Evolutionary conservation across 2,797 vertebrate genomes (phyloP).

Genomic region (Micrastur ruficollis): DNA sequence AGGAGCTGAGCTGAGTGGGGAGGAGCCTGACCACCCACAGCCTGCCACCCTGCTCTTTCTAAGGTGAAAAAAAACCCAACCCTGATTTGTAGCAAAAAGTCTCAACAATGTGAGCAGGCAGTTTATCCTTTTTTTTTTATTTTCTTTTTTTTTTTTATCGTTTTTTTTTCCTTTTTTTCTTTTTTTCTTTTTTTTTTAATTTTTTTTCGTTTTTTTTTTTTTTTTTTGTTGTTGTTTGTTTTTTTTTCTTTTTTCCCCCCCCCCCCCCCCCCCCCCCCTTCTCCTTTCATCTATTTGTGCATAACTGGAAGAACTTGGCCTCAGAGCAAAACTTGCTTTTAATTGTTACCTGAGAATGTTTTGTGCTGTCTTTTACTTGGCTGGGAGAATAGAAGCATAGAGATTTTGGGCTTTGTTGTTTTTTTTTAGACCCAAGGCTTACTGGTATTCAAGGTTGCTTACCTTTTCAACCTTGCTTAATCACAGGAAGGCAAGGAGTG

Average conservation of each 20-base stretch:
- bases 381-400: background rate
- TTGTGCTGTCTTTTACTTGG: background rate
- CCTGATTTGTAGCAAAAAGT: background rate
- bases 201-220: no score
- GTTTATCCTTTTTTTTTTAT: background rate
- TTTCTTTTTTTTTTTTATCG: background rate
- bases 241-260: background rate
- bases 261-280: no score
- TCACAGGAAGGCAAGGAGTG: background rate
- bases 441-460: background rate
- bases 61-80: background rate
- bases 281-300: background rate
- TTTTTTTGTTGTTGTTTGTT: background rate
- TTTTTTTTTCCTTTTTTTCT: background rate
- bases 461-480: background rate
- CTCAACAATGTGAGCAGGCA: background rate
- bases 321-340: background rate
- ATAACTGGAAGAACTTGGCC: background rate
- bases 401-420: background rate
- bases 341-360: background rate
- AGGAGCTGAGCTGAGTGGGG: fast-evolving
- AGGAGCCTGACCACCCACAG: background rate
- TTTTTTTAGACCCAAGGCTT: background rate
- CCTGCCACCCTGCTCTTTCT: background rate
- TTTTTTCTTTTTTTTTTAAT: no score